Base-by-base conservation (phyloP, 2,113 vertebrate species). In the Microtus ochrogaster region DNA sequence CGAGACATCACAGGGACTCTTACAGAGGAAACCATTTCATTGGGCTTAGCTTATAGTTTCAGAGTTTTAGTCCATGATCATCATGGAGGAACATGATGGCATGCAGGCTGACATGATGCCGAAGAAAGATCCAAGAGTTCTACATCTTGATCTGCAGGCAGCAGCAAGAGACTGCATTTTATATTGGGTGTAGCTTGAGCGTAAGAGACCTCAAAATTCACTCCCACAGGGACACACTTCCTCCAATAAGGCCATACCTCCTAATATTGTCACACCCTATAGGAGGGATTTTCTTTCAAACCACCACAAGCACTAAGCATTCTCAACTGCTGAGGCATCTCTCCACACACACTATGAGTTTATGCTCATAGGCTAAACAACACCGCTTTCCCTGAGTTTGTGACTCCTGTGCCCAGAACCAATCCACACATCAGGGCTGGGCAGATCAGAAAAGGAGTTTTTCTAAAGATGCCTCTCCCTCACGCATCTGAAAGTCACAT, bases 371-470 rank as follows among this genome's bases (percentile, higher is more conserved):
- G 72, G 76, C 24, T 10, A 74, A 68, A 81, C 1, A 33, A 30
- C 39, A 72, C 26, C 1, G 1, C 3, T 55, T 3, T 4, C 1
- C 17, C 49, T 79, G 76, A 66, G 81, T 4, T 89, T 1, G 36
- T 70, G 47, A 52, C 17, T 63, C 4, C 28, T 39, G 11, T 6
- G 28, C 8, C 81, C 49, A 10, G 19, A 28, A 10, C 33, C 73
- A 47, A 49, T 8, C 49, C 6, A 3, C 6, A 26, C 3, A 28
- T 6, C 28, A 11, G 33, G 0, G 17, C 7, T 70, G 16, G 24
- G n/a, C 22, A 66, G 30, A 81, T 47, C 21, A 39, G 26, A 19
- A 77, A 65, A 83, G 28, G 30, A 10, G 0, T 44, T 41, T 93
- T 65, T 83, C 58, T 52, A 55, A 89, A 68, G 70, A 65, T 1